A percentile compares a stretch with the other conserved stretches of the same genome.
Evolutionary conservation across 2,797 vertebrate genomes (phyloP).

Genomic region (Diglossa cyanea): DNA sequence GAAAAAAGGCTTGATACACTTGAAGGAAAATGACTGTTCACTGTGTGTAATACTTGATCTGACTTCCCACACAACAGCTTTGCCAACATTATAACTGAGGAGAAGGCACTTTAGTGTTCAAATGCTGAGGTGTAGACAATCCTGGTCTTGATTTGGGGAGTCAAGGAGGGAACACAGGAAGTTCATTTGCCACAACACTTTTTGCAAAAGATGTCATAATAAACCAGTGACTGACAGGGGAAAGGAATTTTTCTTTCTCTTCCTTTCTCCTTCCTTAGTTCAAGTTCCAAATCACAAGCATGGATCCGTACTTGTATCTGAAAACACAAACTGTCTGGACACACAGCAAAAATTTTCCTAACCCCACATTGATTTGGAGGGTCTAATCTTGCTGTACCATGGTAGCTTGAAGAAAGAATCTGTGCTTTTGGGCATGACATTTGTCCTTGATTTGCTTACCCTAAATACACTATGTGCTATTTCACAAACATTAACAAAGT

Average conservation of each 20-base stretch:
- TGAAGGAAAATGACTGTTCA: neutral
- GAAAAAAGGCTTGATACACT: neutral
- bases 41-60: neutral
- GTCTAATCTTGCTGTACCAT: neutral
- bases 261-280: neutral
- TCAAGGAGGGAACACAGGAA: neutral
- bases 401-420: neutral
- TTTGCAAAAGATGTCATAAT: neutral
- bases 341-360: neutral
- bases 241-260: neutral
- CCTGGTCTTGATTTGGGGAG: neutral
- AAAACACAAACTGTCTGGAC: neutral
- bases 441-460: neutral
- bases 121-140: neutral
- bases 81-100: neutral
- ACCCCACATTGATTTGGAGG: neutral
- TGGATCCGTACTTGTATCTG: neutral
- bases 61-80: neutral
- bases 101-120: neutral
- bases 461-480: neutral
- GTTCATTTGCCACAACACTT: neutral
- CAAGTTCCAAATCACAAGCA: neutral
- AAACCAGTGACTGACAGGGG: neutral
- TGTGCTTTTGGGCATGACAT: neutral
- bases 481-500: neutral